Evolutionary conservation across 1,140 invertebrate genomes (phyloP), one percentile per base, ranked within the genome.

Genomic region (Neodiprion virginianus): DNA sequence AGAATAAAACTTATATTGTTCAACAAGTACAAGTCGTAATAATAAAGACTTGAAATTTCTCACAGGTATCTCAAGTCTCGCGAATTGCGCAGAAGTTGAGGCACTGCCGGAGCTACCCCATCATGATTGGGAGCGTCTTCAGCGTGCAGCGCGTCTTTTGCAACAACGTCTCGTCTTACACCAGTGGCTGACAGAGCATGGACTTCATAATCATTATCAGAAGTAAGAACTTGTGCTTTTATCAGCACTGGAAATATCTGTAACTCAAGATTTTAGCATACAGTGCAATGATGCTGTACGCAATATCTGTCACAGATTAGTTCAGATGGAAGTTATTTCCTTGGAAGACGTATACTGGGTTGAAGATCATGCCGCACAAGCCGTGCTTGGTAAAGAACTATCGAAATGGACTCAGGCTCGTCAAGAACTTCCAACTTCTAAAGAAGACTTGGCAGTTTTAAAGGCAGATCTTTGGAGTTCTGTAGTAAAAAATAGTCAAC

Each of bases 271-370:
- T 21, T 69, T 12, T 4, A 21, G 23, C 40, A 23, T 28, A 17
- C 10, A 48, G 14, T 48, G 28, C 28, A 40, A 40, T 40, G 28
- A 40, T 5, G 28, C 28, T 40, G 5, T 40, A 5, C 5, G 28
- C 28, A 40, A 40, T 40, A 40, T 40, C n/a, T 17, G 73, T 76
- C 81, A 14, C 82, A 95, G 95, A 80, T 85, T 96, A 80, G 89
- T 95, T 80, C 93, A 93, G 79, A 91, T 95, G 82, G 95, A 95
- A 83, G 94, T 96, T 65, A 91, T 93, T 74, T 94, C 94, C 8
- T 82, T 96, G 78, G 95, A 96, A 86, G 95, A 96, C 86, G 95
- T 95, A 12, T 96, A 96, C 86, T 96, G 95, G 95, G 89, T 96
- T 80, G 95, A 96, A 83, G 95, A 96, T 84, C 92, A 91, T 72